Evolutionary conservation across 2,113 vertebrate genomes (phyloP), one percentile per base, ranked within the genome.

Genomic region (Castor canadensis): DNA sequence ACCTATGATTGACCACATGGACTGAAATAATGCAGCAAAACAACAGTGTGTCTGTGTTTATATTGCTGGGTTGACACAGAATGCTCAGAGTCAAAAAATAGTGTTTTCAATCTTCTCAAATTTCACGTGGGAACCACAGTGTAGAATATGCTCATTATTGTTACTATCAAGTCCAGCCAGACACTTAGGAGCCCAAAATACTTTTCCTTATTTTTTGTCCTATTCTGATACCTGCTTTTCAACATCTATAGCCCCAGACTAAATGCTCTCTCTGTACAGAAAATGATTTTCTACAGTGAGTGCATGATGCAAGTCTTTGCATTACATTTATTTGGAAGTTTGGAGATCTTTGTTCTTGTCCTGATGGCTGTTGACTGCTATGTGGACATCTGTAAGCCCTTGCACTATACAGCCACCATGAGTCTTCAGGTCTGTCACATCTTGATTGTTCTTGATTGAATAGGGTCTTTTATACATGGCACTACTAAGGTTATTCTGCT

Each of bases 381-480:
- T 16, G 58, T 72, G 47, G 81, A 71, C 71, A 92, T 92, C 20
- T 92, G 81, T 35, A 92, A 92, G 13, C 81, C 91, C 16, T 66
- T 87, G 15, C 30, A 5, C 8, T 93, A 79, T 49, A 15, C 72
- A 38, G 58, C 15, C 28, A 93, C 86, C 30, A 93, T 69, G 60
- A 86, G 40, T 1, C 6, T 15, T 16, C 81, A 77, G 9, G 60
- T 79, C 9, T 87, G 91, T 28, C n/a, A 28, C 47, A 60, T 35
- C 72, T 69, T 87, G 32, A 76, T 93, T 16, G 11, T 22, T 22
- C 16, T 93, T 38, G 73, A 62, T 40, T 93, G 73, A 62, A 3
- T 87, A 43, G 87, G 90, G 6, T 92, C 84, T 32, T 95, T 92
- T 45, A 9, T 91, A 4, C 87, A 87, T 52, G 80, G 79, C 20